Evolutionary conservation across 2,888 invertebrate species (phyloP).

Genomic region (Dynastes hyllus): DNA sequence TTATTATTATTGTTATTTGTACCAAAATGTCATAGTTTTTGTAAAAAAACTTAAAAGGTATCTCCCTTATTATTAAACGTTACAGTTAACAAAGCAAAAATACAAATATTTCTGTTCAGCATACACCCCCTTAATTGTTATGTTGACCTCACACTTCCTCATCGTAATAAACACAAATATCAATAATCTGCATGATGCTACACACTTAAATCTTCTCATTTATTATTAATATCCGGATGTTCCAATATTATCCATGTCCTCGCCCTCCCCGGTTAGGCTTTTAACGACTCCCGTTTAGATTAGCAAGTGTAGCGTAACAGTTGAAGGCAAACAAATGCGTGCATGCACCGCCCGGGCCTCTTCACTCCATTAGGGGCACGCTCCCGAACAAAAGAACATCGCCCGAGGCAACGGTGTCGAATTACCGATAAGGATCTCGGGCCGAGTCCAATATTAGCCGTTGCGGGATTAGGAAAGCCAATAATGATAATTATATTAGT

Average conservation of each 20-base stretch:
- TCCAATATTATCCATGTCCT: conserved; percentile 25
- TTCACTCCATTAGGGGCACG: conserved; percentile 66
- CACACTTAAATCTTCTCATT: conserved; percentile 40
- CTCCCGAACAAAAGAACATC: conserved; percentile 66
- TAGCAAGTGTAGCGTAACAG: conserved; percentile 47
- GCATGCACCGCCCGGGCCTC: conserved; percentile 53
- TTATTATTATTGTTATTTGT: no score
- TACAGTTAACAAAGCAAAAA: no score
- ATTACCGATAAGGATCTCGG: conserved; percentile 66
- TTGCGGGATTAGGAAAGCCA: conserved; percentile 70
- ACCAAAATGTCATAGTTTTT: no score
- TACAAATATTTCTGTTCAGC: no score
- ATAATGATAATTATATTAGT: conserved; percentile 73
- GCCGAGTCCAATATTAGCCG: conserved; percentile 61
- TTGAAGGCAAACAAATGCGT: conserved; percentile 42
- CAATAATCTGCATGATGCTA: conserved; percentile 17
- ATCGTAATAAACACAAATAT: conserved; percentile 27
- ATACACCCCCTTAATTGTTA: not conserved
- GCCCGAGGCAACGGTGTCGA: conserved; percentile 64
- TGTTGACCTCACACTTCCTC: not conserved
- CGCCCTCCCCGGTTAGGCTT: not conserved
- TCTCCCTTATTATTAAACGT: no score
- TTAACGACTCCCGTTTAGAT: conserved; percentile 32
- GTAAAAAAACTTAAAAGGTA: no score
- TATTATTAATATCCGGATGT: conserved; percentile 43